These are phyloP conservation scores for Urocolius indicus DNA, from an alignment of 2,113 vertebrate species.

Conservation along the genomic window DNA sequence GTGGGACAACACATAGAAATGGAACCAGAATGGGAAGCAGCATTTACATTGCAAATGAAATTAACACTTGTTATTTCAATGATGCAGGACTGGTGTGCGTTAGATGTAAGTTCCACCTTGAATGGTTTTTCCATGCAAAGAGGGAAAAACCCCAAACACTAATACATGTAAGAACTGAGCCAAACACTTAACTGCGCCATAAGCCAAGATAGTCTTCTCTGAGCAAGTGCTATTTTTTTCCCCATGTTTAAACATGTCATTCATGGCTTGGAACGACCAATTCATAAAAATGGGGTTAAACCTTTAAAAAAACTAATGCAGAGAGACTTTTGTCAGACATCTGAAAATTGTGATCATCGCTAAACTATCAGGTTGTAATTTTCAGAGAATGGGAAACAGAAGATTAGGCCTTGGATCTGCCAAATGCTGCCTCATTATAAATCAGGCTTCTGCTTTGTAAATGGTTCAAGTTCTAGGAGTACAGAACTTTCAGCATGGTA, in stretches of 20 bases:
- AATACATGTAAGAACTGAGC: not conserved
- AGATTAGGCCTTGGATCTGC: not conserved
- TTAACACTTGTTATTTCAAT: slow-evolving; percentile 96
- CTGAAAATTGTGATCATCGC: not conserved
- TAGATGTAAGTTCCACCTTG: slow-evolving; percentile 84
- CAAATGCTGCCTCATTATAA: not conserved
- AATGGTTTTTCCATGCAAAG: not conserved
- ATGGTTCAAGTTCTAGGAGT: not conserved
- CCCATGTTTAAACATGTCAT: not conserved
- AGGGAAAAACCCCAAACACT: not conserved
- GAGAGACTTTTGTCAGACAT: not conserved
- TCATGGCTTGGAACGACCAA: not conserved
- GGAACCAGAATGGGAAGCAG: slow-evolving; percentile 99
- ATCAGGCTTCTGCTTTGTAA: not conserved
- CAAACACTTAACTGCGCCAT: not conserved
- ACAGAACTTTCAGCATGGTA: not conserved
- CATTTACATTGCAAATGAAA: slow-evolving; percentile 97
- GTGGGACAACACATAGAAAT: slow-evolving; percentile 99
- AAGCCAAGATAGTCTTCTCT: not conserved
- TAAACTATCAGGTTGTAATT: not conserved
- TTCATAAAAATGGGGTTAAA: not conserved
- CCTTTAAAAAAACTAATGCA: not conserved
- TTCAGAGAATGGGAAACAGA: not conserved
- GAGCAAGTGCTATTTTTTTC: not conserved
- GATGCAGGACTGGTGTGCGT: slow-evolving; percentile 97